Percentiles rank a stretch among this genome's conserved stretches.
Evolutionary conservation across 2,113 vertebrate genomes (phyloP).

Genomic region (Cariama cristata): DNA sequence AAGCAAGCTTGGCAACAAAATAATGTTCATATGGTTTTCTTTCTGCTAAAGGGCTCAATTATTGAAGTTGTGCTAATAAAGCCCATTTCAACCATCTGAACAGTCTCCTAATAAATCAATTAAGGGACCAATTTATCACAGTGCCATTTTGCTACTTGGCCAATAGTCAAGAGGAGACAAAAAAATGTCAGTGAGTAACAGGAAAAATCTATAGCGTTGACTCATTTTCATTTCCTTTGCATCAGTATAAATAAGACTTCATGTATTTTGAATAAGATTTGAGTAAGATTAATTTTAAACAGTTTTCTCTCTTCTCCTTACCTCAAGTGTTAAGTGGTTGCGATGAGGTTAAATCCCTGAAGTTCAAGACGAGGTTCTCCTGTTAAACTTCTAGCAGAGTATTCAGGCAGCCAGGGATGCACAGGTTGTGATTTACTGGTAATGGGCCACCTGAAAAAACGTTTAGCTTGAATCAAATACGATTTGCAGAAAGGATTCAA

Average conservation of each 20-base stretch:
- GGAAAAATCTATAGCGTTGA: not conserved
- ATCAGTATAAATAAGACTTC: not conserved
- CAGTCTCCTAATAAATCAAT: not conserved
- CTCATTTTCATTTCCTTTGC: not conserved
- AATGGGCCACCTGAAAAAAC: not conserved
- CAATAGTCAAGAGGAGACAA: not conserved
- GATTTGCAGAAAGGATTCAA: not conserved
- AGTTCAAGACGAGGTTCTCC: not conserved
- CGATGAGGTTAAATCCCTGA: not conserved
- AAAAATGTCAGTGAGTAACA: not conserved
- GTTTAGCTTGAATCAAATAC: not conserved
- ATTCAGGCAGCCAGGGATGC: not conserved
- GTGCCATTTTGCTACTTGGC: not conserved
- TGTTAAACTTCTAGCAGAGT: not conserved
- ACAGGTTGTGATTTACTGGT: not conserved
- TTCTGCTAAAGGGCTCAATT: not conserved
- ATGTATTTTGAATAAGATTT: not conserved
- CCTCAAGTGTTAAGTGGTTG: not conserved
- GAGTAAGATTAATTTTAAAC: not conserved
- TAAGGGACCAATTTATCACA: not conserved
- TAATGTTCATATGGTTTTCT: not conserved
- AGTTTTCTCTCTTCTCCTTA: not conserved
- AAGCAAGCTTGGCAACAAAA: not conserved
- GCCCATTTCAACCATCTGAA: not conserved
- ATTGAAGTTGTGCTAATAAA: not conserved